Percentiles rank a stretch among this genome's conserved stretches.
Evolutionary conservation across 2,113 vertebrate genomes (phyloP).

Genomic region (Actinemys pallida): DNA sequence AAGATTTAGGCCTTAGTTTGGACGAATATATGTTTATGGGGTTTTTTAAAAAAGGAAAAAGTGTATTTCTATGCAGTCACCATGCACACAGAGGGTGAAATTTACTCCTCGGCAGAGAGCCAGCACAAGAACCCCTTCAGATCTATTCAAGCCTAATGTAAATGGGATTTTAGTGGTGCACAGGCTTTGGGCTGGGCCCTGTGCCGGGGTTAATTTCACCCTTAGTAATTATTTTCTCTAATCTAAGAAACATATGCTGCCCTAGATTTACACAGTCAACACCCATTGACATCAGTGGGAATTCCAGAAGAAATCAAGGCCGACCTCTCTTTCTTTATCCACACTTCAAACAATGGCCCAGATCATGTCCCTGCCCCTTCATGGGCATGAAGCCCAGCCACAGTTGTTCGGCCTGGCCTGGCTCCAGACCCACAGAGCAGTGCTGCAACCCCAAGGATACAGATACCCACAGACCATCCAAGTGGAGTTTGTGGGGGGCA

Average conservation of each 20-base stretch:
- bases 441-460: neutral
- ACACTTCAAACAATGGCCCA: rapidly evolving
- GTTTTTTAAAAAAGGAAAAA: conserved; percentile 5
- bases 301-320: neutral
- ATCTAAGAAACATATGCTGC: neutral
- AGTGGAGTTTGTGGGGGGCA: neutral
- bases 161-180: neutral
- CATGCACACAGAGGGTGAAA: neutral
- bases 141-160: neutral
- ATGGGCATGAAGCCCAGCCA: rapidly evolving
- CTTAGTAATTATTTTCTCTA: rapidly evolving
- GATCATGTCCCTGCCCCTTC: neutral
- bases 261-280: neutral
- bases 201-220: neutral
- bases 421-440: rapidly evolving
- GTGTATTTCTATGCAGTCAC: neutral
- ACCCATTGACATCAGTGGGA: neutral
- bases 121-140: neutral
- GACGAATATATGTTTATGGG: neutral
- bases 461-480: neutral
- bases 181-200: neutral
- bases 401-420: rapidly evolving
- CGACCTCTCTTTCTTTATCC: neutral
- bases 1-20: neutral
- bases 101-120: neutral